Conservation (phyloP, 2,888 invertebrate species). For the Nemapogon koenigi region DNA sequence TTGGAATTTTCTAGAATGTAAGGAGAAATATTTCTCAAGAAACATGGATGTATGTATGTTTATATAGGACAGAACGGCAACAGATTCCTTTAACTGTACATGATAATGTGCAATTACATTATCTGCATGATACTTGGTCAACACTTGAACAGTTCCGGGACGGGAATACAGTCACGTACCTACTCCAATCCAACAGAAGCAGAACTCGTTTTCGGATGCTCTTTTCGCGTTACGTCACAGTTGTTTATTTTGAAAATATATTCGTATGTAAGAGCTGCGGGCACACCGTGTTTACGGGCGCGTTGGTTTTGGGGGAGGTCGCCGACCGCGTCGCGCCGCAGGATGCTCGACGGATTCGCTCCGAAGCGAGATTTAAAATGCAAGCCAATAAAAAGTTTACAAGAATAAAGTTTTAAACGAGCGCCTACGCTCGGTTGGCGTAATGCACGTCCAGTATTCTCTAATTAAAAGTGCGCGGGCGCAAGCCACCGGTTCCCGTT, state of each 20-base stretch:
- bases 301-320: slow-evolving; percentile 46
- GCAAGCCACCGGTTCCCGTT: slow-evolving; percentile 31
- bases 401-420: neutral
- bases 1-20: too few species aligned
- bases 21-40: too few species aligned
- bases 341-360: slow-evolving; percentile 24
- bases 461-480: too few species aligned
- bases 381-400: slow-evolving; percentile 28
- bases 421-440: neutral
- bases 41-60: too few species aligned
- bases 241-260: slow-evolving; percentile 15
- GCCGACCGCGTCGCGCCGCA: slow-evolving; percentile 51
- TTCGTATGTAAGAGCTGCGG: slow-evolving; percentile 11
- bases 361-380: slow-evolving; percentile 31
- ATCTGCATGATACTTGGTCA: too few species aligned
- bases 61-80: too few species aligned
- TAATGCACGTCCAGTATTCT: too few species aligned
- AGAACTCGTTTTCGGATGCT: slow-evolving; percentile 12
- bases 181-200: too few species aligned
- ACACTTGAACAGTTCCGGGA: too few species aligned
- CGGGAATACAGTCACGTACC: slow-evolving; percentile 10
- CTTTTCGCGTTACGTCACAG: slow-evolving; percentile 17
- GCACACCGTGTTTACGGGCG: slow-evolving; percentile 19
- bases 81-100: too few species aligned
- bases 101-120: too few species aligned